A percentile compares a stretch with the other conserved stretches of the same genome.
Conservation (phyloP, 2,113 vertebrate species). For the Odontophorus gujanensis region DNA sequence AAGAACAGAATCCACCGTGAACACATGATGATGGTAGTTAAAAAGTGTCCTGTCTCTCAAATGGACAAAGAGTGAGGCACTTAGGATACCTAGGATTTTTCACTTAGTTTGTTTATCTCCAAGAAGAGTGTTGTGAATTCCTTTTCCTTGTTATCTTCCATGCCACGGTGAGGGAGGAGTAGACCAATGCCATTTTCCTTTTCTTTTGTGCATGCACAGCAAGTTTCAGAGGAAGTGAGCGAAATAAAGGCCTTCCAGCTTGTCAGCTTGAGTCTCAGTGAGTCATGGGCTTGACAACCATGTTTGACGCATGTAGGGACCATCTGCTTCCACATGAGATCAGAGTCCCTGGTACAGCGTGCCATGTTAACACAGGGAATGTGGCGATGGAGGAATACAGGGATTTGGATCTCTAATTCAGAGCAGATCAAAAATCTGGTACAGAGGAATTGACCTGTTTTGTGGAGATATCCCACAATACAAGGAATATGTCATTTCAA, state of each 20-base stretch:
- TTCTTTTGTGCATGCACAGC: not conserved
- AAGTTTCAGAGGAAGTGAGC: not conserved
- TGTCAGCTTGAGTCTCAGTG: rapidly evolving
- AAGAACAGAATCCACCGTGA: not conserved
- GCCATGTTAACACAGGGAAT: not conserved
- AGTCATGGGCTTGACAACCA: not conserved
- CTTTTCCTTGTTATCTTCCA: not conserved
- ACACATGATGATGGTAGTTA: rapidly evolving
- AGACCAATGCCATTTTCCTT: not conserved
- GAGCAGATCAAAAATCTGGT: not conserved
- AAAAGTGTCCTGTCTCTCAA: not conserved
- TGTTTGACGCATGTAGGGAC: not conserved
- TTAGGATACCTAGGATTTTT: not conserved
- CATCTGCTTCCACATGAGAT: not conserved
- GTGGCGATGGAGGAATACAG: not conserved
- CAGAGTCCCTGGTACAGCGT: not conserved
- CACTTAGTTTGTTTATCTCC: not conserved
- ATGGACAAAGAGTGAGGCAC: not conserved
- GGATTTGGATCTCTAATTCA: not conserved
- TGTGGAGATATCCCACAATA: not conserved
- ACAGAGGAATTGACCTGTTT: not conserved
- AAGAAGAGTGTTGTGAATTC: not conserved
- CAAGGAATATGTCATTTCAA: not conserved
- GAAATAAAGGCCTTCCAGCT: not conserved
- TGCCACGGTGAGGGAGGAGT: not conserved